Conservation (phyloP, 1,140 invertebrate species). For the Drosophila parabipectinata region DNA sequence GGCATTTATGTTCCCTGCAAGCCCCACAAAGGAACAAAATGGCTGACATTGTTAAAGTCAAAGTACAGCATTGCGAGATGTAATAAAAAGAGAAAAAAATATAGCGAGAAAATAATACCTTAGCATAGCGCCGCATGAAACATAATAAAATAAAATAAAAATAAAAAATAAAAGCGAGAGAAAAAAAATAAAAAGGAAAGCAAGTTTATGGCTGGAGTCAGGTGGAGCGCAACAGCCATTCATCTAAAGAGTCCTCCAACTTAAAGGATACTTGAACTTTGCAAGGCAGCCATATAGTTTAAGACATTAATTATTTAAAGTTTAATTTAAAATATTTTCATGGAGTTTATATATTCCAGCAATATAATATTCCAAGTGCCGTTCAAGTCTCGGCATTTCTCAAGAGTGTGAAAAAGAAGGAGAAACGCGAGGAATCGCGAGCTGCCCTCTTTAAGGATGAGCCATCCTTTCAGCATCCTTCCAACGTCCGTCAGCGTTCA, state of each 20-base stretch:
- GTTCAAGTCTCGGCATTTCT: constrained; percentile 3
- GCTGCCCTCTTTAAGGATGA: constrained; percentile 8
- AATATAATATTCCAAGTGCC: too few species aligned
- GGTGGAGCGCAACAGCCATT: constrained; percentile 7
- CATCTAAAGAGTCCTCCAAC: constrained; percentile 10
- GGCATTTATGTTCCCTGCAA: constrained; percentile 45
- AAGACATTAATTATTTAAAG: neutral
- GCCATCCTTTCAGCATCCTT: too few species aligned
- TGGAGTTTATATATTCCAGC: too few species aligned
- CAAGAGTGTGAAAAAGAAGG: constrained; percentile 22
- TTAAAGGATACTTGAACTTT: neutral
- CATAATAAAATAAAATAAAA: constrained; percentile 21
- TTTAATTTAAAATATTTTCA: neutral
- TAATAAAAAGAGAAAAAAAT: constrained; percentile 14
- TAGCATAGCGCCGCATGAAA: constrained; percentile 1
- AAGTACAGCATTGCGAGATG: constrained; percentile 48
- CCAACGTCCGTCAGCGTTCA: constrained; percentile 10
- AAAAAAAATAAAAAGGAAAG: neutral
- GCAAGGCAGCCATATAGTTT: too few species aligned
- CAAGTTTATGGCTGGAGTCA: constrained; percentile 24
- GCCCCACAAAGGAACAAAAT: constrained; percentile 67
- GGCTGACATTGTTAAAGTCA: constrained; percentile 72
- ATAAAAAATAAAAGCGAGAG: neutral
- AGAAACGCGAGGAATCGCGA: constrained; percentile 16
- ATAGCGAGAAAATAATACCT: neutral